Evolutionary conservation across 2,113 vertebrate species (phyloP).

Genomic region (Lates calcarifer): DNA sequence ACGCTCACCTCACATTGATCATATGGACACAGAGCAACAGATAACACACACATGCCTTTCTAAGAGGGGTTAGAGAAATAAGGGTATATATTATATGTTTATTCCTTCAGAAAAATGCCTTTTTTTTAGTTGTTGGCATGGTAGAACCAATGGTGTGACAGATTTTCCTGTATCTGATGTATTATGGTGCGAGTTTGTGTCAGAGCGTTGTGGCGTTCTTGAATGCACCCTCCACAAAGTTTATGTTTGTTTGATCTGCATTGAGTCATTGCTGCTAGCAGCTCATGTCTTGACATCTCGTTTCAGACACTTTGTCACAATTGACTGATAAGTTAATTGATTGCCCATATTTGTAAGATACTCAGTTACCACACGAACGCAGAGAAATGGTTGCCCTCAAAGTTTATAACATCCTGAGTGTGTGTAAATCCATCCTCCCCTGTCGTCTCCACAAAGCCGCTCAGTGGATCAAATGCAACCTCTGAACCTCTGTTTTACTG

Average conservation of each 20-base stretch:
- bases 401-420: slow-evolving; percentile 39
- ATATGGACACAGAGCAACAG: slow-evolving; percentile 10
- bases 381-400: slow-evolving; percentile 19
- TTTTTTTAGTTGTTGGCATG: slow-evolving; percentile 18
- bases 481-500: slow-evolving; percentile 73
- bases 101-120: slow-evolving; percentile 24
- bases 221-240: slow-evolving; percentile 47
- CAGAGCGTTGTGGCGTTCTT: slow-evolving; percentile 54
- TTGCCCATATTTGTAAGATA: slow-evolving; percentile 67
- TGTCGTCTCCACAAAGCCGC: neutral
- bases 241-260: slow-evolving; percentile 25
- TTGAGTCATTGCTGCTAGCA: slow-evolving; percentile 8
- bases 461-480: slow-evolving; percentile 39
- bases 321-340: slow-evolving; percentile 2
- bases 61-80: slow-evolving; percentile 2
- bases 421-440: slow-evolving; percentile 32
- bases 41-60: slow-evolving; percentile 52
- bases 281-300: slow-evolving; percentile 2
- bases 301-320: slow-evolving; percentile 11
- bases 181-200: slow-evolving; percentile 5
- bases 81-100: neutral
- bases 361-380: slow-evolving; percentile 7
- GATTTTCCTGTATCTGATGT: neutral
- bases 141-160: neutral
- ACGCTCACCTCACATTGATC: neutral